Percentiles rank a stretch among this genome's conserved stretches.
Evolutionary conservation across 2,113 vertebrate genomes (phyloP).

Genomic region (Chionomys nivalis): DNA sequence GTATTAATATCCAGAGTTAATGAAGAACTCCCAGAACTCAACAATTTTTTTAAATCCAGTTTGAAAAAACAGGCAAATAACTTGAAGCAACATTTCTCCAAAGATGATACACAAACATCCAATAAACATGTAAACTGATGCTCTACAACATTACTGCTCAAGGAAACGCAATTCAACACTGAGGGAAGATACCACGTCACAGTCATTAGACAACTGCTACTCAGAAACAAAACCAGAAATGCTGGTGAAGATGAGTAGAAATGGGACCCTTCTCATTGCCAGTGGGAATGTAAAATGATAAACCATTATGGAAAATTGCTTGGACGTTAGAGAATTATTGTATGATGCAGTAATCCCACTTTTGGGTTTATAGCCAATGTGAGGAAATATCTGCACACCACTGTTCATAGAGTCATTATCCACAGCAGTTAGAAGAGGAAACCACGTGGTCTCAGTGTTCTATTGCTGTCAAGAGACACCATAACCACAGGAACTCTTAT

Average conservation of each 20-base stretch:
- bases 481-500: neutral
- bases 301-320: neutral
- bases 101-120: neutral
- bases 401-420: neutral
- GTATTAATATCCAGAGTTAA: constrained; percentile 15
- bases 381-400: neutral
- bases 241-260: neutral
- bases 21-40: neutral
- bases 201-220: neutral
- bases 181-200: neutral
- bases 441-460: neutral
- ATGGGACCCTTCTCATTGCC: neutral
- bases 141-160: neutral
- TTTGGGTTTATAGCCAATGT: neutral
- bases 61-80: neutral
- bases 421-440: neutral
- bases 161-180: neutral
- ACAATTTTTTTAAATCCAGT: neutral
- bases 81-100: neutral
- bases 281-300: neutral
- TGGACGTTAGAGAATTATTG: neutral
- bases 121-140: neutral
- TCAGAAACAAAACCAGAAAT: neutral
- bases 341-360: neutral
- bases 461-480: neutral